Evolutionary conservation across 2,797 vertebrate genomes (phyloP).

Genomic region (Pteronotus mesoamericanus): DNA sequence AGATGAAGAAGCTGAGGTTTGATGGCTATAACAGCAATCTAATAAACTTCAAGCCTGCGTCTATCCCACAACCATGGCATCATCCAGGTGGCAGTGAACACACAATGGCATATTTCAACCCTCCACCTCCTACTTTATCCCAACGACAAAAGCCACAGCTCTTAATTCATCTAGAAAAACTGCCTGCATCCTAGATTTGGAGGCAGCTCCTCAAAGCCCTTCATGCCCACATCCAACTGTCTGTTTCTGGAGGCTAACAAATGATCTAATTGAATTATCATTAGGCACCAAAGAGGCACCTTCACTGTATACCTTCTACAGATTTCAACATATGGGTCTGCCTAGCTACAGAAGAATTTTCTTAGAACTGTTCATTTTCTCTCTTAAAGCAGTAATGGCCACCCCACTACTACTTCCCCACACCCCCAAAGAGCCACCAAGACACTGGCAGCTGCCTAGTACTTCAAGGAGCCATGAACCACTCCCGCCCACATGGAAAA

Average conservation of each 20-base stretch:
- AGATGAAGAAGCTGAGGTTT: background rate
- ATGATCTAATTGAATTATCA: background rate
- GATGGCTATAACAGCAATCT: background rate
- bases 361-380: background rate
- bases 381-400: slow-evolving; percentile 5
- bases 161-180: background rate
- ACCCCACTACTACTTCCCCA: background rate
- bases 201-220: background rate
- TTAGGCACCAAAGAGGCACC: background rate
- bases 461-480: background rate
- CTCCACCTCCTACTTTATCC: background rate
- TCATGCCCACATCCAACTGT: background rate
- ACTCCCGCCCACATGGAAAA: background rate
- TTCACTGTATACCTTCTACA: background rate
- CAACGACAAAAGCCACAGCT: background rate
- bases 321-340: background rate
- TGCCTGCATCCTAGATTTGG: background rate
- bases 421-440: background rate
- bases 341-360: background rate
- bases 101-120: background rate
- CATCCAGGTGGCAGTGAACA: background rate
- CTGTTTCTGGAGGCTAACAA: background rate
- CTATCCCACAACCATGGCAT: background rate
- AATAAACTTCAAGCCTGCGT: background rate
- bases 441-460: background rate